These are phyloP conservation scores for Ophioninae sp. DNA, from an alignment of 2,888 invertebrate genomes.

Conservation along the genomic window DNA sequence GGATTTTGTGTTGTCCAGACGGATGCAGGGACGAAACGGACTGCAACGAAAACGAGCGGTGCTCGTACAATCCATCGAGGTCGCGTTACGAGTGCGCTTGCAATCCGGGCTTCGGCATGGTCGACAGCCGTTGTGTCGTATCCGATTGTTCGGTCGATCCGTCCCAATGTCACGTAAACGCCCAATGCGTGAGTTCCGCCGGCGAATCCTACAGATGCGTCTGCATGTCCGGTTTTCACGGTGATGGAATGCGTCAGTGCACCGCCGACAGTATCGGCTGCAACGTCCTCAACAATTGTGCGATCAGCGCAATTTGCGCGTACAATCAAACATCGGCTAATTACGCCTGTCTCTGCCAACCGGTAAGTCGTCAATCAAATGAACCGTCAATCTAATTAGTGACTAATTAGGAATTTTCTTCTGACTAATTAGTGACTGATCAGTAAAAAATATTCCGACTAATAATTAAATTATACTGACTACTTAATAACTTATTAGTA, in stretches of 20 bases:
- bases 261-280: constrained; percentile 83
- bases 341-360: constrained; percentile 76
- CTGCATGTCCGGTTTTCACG: constrained; percentile 84
- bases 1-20: constrained; percentile 74
- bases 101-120: constrained; percentile 86
- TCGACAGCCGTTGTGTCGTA: constrained; percentile 74
- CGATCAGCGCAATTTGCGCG: constrained; percentile 89
- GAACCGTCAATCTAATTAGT: no score
- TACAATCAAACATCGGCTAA: constrained; percentile 76
- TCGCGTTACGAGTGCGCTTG: constrained; percentile 90
- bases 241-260: constrained; percentile 78
- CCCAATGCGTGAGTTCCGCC: constrained; percentile 80
- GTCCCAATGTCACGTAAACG: constrained; percentile 83
- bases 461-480: no score
- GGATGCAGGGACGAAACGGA: constrained; percentile 86
- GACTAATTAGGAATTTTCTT: no score
- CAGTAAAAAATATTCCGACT: no score
- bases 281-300: constrained; percentile 90
- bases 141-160: constrained; percentile 77
- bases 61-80: constrained; percentile 84
- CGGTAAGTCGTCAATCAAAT: constrained; percentile 68
- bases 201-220: constrained; percentile 84
- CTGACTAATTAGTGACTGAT: no score
- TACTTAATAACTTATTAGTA: no score
- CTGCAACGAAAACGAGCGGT: constrained; percentile 88